Conservation (phyloP, 2,113 vertebrate genomes). For the Cariama cristata region DNA sequence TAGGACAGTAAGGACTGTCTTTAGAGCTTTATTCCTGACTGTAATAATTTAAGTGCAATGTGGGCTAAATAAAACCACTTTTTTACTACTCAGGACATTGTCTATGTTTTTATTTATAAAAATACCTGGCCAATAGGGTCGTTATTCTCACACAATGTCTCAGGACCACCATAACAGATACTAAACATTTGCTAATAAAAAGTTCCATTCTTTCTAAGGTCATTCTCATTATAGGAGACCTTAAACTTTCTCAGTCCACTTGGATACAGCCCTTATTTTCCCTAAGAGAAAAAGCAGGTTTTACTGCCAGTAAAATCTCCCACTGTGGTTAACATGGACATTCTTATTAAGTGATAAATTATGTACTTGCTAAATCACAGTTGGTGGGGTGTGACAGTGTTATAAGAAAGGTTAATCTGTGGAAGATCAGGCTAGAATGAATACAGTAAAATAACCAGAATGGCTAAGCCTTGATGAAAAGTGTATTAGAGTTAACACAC, state of each 20-base stretch:
- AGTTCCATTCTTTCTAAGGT: conserved; percentile 25
- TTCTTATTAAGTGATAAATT: conserved; percentile 53
- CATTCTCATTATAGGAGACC: background rate
- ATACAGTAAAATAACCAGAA: conserved; percentile 10
- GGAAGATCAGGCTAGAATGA: background rate
- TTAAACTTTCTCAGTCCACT: conserved; percentile 23
- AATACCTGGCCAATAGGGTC: background rate
- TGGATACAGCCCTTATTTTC: conserved; percentile 16
- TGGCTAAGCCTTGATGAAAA: background rate
- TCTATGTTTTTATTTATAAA: background rate
- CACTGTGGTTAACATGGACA: conserved; percentile 7
- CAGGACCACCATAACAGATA: background rate
- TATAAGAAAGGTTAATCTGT: conserved; percentile 51
- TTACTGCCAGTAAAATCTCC: conserved; percentile 45
- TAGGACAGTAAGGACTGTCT: background rate
- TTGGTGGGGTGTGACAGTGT: conserved; percentile 34
- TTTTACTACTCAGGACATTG: background rate
- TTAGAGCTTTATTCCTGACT: background rate
- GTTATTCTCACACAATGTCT: background rate
- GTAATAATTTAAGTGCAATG: background rate
- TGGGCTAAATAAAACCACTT: background rate
- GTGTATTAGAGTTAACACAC: background rate
- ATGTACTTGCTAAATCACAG: conserved; percentile 51
- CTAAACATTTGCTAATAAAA: background rate
- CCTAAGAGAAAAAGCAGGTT: conserved; percentile 36